Percentiles rank a stretch among this genome's conserved stretches.
These are phyloP conservation scores for Nothocercus nigrocapillus DNA, from an alignment of 2,113 vertebrate genomes.

Conservation along the genomic window DNA sequence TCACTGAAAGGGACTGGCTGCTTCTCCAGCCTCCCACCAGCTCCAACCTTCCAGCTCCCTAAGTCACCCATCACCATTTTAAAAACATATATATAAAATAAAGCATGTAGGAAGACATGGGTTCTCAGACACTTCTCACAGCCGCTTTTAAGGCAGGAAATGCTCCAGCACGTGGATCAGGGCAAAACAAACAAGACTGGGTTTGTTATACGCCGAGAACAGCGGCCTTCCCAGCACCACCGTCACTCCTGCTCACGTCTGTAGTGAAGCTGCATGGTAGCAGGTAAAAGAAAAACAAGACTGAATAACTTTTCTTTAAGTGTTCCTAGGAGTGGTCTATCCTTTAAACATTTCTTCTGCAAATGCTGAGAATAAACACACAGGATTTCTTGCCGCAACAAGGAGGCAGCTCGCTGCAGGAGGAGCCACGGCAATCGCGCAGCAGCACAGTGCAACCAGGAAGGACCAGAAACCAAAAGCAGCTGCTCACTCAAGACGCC, in stretches of 20 bases:
- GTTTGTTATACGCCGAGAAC: not conserved
- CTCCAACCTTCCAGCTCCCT: not conserved
- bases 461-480: not conserved
- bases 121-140: not conserved
- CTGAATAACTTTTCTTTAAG: not conserved
- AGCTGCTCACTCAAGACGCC: not conserved
- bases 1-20: rapidly evolving
- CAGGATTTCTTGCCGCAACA: not conserved
- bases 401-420: not conserved
- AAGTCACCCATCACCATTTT: not conserved
- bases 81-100: too few species aligned
- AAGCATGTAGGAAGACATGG: not conserved
- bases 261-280: not conserved
- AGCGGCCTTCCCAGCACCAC: not conserved
- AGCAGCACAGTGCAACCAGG: not conserved
- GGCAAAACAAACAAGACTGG: not conserved
- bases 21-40: not conserved
- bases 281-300: not conserved
- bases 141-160: not conserved
- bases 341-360: not conserved
- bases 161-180: not conserved
- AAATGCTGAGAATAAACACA: not conserved
- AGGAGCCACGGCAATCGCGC: not conserved
- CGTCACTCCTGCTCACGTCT: not conserved
- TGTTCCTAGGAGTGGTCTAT: too few species aligned